Percentiles rank a stretch among this genome's conserved stretches.
Conservation (phyloP, 37 sponge, comb jelly and placozoan species). For the Aphrocallistes beatrix region DNA sequence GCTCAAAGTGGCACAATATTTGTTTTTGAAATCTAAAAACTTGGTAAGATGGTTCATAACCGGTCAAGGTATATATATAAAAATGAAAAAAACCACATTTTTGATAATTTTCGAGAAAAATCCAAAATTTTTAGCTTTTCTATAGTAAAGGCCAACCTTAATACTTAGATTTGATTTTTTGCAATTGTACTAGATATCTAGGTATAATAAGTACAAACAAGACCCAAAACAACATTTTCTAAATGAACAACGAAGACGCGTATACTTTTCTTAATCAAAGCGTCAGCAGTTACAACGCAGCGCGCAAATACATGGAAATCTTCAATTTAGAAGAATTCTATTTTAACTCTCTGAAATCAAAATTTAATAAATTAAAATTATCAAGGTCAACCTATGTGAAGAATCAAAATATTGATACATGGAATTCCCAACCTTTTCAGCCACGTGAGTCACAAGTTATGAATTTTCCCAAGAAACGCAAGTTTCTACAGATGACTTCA, state of each 20-base stretch:
- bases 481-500: no score
- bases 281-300: neutral
- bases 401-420: neutral
- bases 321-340: neutral
- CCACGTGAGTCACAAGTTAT: neutral
- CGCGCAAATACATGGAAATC: neutral
- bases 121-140: no score
- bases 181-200: no score
- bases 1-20: no score
- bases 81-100: no score
- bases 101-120: no score
- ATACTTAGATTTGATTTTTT: no score
- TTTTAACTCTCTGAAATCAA: neutral
- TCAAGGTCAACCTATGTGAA: neutral
- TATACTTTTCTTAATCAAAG: neutral
- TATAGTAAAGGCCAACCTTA: no score
- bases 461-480: neutral
- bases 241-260: neutral
- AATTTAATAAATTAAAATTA: neutral
- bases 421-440: neutral
- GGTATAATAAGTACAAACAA: no score
- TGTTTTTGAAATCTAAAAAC: no score
- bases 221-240: neutral
- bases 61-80: no score
- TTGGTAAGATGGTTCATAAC: no score